Evolutionary conservation across 1,140 invertebrate genomes (phyloP).

Genomic region (Diuraphis noxia): DNA sequence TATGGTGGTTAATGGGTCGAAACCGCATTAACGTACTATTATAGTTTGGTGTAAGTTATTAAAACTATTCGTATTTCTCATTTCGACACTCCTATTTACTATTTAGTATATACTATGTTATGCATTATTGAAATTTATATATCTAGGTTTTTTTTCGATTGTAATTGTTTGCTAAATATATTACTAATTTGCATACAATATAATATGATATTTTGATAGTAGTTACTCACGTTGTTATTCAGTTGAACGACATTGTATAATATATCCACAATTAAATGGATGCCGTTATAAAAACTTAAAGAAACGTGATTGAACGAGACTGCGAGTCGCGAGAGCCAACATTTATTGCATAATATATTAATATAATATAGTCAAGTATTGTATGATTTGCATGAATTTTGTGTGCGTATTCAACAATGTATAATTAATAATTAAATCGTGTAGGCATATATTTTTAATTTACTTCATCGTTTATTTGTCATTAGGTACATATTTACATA

Average conservation of each 20-base stretch:
- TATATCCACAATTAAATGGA: neutral
- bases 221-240: neutral
- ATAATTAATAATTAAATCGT: too few relatives aligned
- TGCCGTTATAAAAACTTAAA: neutral
- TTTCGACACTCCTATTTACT: neutral
- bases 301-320: neutral
- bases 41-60: neutral
- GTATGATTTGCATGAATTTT: too few relatives aligned
- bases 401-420: too few relatives aligned
- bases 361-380: neutral
- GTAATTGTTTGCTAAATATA: conserved; percentile 19
- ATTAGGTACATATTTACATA: too few relatives aligned
- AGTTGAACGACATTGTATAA: neutral
- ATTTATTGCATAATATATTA: neutral
- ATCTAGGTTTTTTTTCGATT: neutral
- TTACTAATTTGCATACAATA: conserved; percentile 41
- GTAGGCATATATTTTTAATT: too few relatives aligned
- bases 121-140: neutral
- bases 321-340: neutral
- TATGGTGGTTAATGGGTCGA: neutral
- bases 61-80: conserved; percentile 16
- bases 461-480: too few relatives aligned
- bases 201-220: neutral
- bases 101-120: neutral
- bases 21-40: neutral